Evolutionary conservation across 2,797 vertebrate species (phyloP).

Genomic region (Alcedo quadribrachys): DNA sequence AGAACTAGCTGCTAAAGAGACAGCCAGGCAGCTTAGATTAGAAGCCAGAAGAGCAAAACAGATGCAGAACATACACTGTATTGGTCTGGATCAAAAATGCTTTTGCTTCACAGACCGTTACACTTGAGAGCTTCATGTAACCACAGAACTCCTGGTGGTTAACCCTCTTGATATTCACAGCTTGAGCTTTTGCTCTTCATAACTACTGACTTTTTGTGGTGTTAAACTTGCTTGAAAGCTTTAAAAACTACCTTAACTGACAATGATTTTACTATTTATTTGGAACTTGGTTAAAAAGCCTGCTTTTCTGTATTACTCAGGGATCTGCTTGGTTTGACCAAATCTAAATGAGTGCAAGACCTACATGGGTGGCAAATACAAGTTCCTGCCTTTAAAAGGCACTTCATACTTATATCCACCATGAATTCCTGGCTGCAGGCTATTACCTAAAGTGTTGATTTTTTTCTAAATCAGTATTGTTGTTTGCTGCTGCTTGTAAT

Average conservation of each 20-base stretch:
- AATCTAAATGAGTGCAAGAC: neutral
- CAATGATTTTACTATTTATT: conserved; percentile 23
- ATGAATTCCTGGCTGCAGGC: conserved; percentile 54
- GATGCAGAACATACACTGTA: conserved; percentile 81
- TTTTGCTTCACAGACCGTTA: conserved; percentile 86
- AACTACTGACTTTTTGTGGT: conserved; percentile 29
- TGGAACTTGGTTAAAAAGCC: conserved; percentile 44
- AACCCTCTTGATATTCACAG: conserved; percentile 11
- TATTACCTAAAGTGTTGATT: neutral
- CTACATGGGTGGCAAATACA: neutral
- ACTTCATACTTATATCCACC: neutral
- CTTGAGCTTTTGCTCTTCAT: conserved; percentile 32
- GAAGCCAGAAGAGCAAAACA: conserved; percentile 88
- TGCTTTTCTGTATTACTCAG: conserved; percentile 48
- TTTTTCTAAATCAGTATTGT: conserved; percentile 2
- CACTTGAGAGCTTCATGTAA: conserved; percentile 77
- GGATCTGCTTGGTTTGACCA: conserved; percentile 30
- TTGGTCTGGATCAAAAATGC: conserved; percentile 79
- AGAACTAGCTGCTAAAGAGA: conserved; percentile 86
- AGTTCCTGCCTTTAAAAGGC: conserved; percentile 23
- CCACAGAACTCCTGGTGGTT: neutral
- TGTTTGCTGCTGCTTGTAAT: conserved; percentile 35
- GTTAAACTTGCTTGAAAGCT: neutral
- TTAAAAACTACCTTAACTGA: neutral
- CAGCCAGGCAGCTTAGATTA: conserved; percentile 83